These are phyloP conservation scores for Ctena decussata DNA, from an alignment of 2,888 invertebrate species.

Conservation along the genomic window DNA sequence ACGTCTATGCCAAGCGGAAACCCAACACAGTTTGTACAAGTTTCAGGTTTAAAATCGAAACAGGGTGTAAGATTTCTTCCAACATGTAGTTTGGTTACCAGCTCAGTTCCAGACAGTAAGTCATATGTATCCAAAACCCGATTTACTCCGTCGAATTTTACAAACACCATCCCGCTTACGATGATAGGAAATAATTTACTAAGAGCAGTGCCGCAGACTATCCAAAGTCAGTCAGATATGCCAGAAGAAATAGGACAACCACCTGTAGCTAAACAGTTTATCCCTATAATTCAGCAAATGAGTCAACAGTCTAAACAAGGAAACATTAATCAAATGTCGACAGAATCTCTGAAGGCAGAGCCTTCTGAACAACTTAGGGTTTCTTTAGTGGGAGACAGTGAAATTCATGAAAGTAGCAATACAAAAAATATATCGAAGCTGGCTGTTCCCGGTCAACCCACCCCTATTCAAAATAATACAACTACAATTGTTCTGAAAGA, in stretches of 20 bases:
- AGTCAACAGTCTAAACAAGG: neutral
- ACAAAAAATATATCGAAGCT: neutral
- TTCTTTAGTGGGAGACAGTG: neutral
- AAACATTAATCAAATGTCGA: too few relatives aligned
- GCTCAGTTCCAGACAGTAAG: neutral
- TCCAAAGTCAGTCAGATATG: neutral
- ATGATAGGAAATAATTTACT: neutral
- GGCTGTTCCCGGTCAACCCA: neutral
- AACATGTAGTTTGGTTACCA: neutral
- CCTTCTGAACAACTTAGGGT: neutral
- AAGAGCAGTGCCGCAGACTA: neutral
- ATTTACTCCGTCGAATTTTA: neutral
- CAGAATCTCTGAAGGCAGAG: too few relatives aligned
- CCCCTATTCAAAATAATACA: neutral
- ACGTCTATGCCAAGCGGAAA: neutral
- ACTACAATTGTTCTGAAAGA: slow-evolving; percentile 6
- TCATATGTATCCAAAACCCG: neutral
- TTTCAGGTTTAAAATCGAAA: neutral
- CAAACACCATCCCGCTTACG: neutral
- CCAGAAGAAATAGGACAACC: neutral
- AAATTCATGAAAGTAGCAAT: neutral
- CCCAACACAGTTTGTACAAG: neutral
- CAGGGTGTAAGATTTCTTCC: neutral
- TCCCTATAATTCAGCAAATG: neutral
- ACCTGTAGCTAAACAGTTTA: neutral